These are phyloP conservation scores for Procambarus clarkii DNA, from an alignment of 1,140 invertebrate species.

Conservation along the genomic window DNA sequence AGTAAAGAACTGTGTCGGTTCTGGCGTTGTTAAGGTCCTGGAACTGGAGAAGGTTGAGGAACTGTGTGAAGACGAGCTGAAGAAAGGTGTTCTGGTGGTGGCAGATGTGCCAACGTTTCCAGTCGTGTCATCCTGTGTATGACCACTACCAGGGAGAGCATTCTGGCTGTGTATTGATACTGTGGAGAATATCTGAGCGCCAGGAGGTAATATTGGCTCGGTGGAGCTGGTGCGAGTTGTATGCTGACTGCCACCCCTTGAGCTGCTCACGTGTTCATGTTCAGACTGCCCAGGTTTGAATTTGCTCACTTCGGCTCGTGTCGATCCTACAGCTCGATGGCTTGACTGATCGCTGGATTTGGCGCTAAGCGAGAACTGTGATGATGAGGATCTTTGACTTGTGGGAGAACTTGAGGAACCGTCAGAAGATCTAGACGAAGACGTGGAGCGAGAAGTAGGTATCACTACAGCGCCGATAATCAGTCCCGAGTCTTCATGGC, in stretches of 20 bases:
- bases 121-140: background rate
- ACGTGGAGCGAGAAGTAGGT: too few species aligned
- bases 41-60: background rate
- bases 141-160: background rate
- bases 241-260: background rate
- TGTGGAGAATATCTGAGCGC: background rate
- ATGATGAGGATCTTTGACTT: background rate
- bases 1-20: background rate
- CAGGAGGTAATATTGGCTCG: constrained; percentile 2
- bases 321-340: background rate
- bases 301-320: background rate
- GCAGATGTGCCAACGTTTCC: background rate
- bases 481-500: background rate
- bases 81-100: background rate
- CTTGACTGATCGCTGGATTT: background rate
- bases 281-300: background rate
- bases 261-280: background rate
- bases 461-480: background rate
- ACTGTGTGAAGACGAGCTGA: background rate
- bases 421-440: background rate
- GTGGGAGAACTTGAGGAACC: background rate
- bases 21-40: background rate
- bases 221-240: background rate
- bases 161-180: constrained; percentile 8
- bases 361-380: background rate